phyloP scores from a whole-genome alignment of 64 coral and sea anemone species.

The Porites australiensis region DNA sequence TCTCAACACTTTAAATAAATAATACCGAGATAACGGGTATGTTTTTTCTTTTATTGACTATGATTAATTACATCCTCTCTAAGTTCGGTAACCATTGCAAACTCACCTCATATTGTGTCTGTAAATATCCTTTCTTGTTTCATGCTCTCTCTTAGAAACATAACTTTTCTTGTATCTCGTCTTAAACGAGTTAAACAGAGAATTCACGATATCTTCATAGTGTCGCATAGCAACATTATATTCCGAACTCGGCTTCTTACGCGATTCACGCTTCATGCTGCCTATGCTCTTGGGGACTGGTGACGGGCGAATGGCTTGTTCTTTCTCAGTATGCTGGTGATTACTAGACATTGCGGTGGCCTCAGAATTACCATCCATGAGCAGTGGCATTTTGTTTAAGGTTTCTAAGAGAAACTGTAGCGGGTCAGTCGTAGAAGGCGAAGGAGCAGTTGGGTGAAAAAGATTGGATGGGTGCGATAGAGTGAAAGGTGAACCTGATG shows the following conservation, averaged over 20 bases:
- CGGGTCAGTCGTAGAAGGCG: neutral
- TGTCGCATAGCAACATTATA: conserved; percentile 74
- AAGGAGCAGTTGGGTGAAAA: conserved; percentile 22
- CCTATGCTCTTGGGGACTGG: neutral
- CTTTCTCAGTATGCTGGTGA: neutral
- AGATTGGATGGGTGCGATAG: conserved; percentile 52
- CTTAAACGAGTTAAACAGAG: conserved; percentile 77
- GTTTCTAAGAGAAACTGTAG: conserved; percentile 75
- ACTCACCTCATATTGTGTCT: conserved; percentile 89
- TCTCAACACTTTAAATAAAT: too few relatives aligned
- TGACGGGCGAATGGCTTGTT: neutral
- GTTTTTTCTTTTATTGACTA: too few relatives aligned
- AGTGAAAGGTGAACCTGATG: conserved; percentile 55
- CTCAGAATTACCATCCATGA: neutral
- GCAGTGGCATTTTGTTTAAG: conserved; percentile 75
- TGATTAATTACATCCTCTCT: too few relatives aligned
- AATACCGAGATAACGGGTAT: too few relatives aligned
- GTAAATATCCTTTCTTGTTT: conserved; percentile 89
- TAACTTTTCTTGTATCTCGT: conserved; percentile 81
- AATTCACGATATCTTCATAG: conserved; percentile 86
- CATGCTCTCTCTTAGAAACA: conserved; percentile 77
- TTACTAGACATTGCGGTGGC: neutral
- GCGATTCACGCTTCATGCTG: neutral
- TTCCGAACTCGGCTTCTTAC: neutral
- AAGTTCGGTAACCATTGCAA: neutral